Evolutionary conservation across 2,888 invertebrate species (phyloP), one percentile per base, ranked within the genome.

Genomic region (Pyrgus malvae): DNA sequence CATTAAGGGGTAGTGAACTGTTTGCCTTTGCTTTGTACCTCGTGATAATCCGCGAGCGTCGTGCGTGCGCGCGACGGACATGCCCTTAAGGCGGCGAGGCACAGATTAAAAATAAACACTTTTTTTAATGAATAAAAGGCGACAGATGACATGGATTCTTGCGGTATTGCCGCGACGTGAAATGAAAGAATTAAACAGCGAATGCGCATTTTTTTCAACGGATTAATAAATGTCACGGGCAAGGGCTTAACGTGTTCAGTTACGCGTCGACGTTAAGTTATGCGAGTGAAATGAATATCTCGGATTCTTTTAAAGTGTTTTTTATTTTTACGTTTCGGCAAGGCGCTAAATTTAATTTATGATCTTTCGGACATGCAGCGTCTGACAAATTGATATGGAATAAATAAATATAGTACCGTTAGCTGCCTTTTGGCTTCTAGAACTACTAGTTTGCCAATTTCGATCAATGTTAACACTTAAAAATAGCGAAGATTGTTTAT

Each of bases 31-130:
- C 80, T 79, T 78, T 77, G 69, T 58, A 55, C 67, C 12, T 9
- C 41, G 65, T 60, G 72, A 69, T 88, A 87, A 88, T 86, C 88
- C 81, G 74, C 74, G 59, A 64, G 70, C 62, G 63, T 70, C 70
- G 78, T 86, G 88, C 86, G 78, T 67, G 77, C 63, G 69, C 80
- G 82, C 79, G 81, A 63, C 66, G 66, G 69, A 72, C 74, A 70
- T 70, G 69, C 70, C 73, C 75, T 76, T 75, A 76, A 78, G 72
- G 74, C 74, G 73, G 65, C 65, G 59, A 48, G 42, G 61, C 62
- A 62, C 68, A 74, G 83, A 80, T 80, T 82, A 79, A 72, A 78
- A 74, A 72, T 61, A 60, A 63, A 55, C 54, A 55, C 25, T 48
- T 58, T 62, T 63, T 65, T 59, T 59, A 64, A 61, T 61, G 50